Conservation (phyloP, 2,888 invertebrate genomes). For the Celastrina argiolus region DNA sequence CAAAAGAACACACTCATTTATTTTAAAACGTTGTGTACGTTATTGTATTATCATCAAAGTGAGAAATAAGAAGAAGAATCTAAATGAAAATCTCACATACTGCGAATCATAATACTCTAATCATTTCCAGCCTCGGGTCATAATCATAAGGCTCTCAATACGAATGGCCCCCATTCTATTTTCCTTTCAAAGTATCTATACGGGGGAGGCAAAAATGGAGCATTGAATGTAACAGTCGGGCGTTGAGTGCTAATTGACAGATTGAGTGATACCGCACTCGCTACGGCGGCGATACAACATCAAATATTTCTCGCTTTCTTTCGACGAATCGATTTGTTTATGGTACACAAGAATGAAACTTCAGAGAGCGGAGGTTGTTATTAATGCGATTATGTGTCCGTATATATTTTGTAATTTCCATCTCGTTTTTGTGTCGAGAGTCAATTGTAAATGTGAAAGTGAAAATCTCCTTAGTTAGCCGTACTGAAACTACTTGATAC, state of each 20-base stretch:
- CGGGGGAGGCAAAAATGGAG: constrained; percentile 22
- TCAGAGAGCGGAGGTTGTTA: background rate
- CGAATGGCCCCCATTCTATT: constrained; percentile 20
- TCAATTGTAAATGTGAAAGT: too few relatives aligned
- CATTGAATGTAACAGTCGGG: constrained; percentile 42
- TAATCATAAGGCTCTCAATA: constrained; percentile 17
- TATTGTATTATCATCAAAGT: background rate
- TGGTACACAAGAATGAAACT: background rate
- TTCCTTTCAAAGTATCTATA: constrained; percentile 22
- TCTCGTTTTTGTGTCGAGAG: too few relatives aligned
- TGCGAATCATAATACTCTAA: background rate
- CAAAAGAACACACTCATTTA: too few relatives aligned
- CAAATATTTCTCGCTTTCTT: constrained; percentile 15
- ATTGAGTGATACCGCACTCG: constrained; percentile 59
- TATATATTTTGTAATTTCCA: background rate
- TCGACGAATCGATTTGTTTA: constrained; percentile 18
- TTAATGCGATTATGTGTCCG: background rate
- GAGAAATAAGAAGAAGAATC: background rate
- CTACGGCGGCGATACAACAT: constrained; percentile 26
- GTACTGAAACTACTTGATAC: too few relatives aligned
- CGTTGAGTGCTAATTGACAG: constrained; percentile 59
- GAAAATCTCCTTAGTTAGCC: too few relatives aligned
- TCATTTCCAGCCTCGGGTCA: background rate
- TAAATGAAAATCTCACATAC: background rate
- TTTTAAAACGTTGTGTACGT: too few relatives aligned